Evolutionary conservation across 2,888 invertebrate species (phyloP), one percentile per base, ranked within the genome.

Genomic region (Temnothorax rugatulus): DNA sequence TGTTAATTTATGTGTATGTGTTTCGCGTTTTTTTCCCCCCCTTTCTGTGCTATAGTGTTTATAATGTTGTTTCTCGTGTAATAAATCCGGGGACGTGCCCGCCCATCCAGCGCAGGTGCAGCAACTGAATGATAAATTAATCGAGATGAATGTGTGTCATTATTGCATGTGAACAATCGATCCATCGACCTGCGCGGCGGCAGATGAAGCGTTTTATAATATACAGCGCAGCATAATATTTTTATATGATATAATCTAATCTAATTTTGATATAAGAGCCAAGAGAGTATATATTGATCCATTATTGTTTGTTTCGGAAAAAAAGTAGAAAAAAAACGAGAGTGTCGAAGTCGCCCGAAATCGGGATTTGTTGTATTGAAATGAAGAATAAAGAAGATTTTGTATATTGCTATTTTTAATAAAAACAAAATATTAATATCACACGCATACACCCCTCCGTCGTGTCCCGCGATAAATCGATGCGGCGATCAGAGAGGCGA

Each of bases 401-500:
- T 94, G 93, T 81, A 71, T 94, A 94, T 93, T 92, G 92, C 88
- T 93, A 93, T 89, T 94, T 93, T 92, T 92, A 93, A 93, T 93
- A 92, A 93, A 93, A 92, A 68, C 25, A 89, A 88, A 88, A 83
- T 81, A 71, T 75, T 75, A 52, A 77, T 77, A 71, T 57, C 71
- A 29, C 44, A n/a, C 41, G 18, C 15, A 34, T 25, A 25, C 21
- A 21, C 4, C 34, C 21, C 4, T 44, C 21, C 4, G n/a, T 15
- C 13, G 8, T 25, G 5, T 57, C 4, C 18, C 15, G 9, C n/a
- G n/a, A 41, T 29, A 54, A 76, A 54, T 41, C 13, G 21, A n/a
- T 15, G 21, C 8, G 41, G 41, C 21, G 44, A 47, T 57, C 11
- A 66, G 13, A 61, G 13, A 69, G 13, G 21, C 18, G 18, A 73